Evolutionary conservation across 2,888 invertebrate species (phyloP), one percentile per base, ranked within the genome.

Genomic region (Lithosia quadra): DNA sequence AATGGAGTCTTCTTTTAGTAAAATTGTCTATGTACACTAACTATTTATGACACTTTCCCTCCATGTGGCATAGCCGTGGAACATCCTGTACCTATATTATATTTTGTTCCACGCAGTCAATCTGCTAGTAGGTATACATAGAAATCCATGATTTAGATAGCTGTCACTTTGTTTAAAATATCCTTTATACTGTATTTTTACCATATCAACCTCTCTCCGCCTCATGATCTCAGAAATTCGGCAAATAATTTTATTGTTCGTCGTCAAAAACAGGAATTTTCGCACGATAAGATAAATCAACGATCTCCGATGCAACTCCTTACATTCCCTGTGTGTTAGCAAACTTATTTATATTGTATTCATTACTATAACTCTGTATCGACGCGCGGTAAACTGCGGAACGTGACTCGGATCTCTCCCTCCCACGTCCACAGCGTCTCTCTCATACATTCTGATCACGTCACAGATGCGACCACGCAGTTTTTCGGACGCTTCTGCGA

Each of bases 281-380:
- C 36, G 1, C 15, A 24, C 15, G 56, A 56, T 55, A 56, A 24
- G n/a, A 56, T 49, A 63, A 63, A 63, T 63, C 62, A 53, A 33
- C 21, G 36, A 24, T 36, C 53, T 57, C 57, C 65, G 57, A 72
- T 69, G 77, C 81, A 65, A 64, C 80, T 81, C 80, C 68, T 64
- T 24, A 65, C 81, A 69, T 80, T 76, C 53, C 8, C 65, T 70
- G 68, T 73, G 74, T 69, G 34, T 82, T 80, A 79, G 80, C 75
- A 79, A 82, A 83, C 85, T 88, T 90, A 89, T 91, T 90, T 91
- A 90, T 90, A 89, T 85, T 86, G 84, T 86, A 86, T 88, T 90
- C 89, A 90, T 90, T 90, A 89, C 88, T 77, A 87, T 89, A 89
- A 88, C 83, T 88, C 84, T 79, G 77, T 79, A 87, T 88, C 86